A percentile compares a stretch with the other conserved stretches of the same genome.
phyloP scores from a whole-genome alignment of 1,140 invertebrate genomes.

The Drosophila nikananu region DNA sequence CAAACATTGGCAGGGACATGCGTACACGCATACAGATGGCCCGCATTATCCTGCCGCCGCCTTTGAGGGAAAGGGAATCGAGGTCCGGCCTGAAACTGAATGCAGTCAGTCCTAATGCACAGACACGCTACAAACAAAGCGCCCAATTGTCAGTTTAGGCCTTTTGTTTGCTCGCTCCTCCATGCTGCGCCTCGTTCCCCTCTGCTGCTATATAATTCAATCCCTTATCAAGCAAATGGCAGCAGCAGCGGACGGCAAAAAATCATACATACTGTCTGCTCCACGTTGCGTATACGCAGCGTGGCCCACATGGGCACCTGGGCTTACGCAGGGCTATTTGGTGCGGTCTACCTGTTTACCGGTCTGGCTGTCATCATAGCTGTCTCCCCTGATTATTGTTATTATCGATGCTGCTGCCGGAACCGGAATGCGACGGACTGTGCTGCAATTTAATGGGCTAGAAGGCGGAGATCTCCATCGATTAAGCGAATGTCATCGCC shows the following conservation, averaged over 20 bases:
- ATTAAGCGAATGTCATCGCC: conserved; percentile 42
- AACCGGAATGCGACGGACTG: conserved; percentile 3
- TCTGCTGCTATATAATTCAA: conserved; percentile 5
- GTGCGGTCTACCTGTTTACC: conserved; percentile 9
- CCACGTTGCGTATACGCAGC: conserved; percentile 66
- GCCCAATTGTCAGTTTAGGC: conserved; percentile 72
- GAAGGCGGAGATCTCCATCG: conserved; percentile 22
- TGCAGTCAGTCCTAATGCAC: conserved; percentile 61
- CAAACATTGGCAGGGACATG: conserved; percentile 68
- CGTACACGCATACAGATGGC: conserved; percentile 79
- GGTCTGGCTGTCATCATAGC: conserved; percentile 33
- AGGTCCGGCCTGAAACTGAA: conserved; percentile 54
- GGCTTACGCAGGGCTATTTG: conserved; percentile 3
- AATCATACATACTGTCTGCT: conserved; percentile 28
- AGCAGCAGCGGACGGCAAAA: conserved; percentile 39
- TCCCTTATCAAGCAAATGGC: conserved; percentile 72
- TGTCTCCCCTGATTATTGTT: conserved; percentile 45
- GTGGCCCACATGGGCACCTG: conserved; percentile 25
- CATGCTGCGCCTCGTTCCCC: not conserved
- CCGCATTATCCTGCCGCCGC: conserved; percentile 63
- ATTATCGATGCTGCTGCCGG: conserved; percentile 32
- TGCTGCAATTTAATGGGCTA: conserved; percentile 25
- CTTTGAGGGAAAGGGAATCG: not conserved
- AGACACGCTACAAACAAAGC: conserved; percentile 68
- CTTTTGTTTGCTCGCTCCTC: conserved; percentile 55